Evolutionary conservation across 2,888 invertebrate species (phyloP).

Genomic region (Pilophorus perplexus): DNA sequence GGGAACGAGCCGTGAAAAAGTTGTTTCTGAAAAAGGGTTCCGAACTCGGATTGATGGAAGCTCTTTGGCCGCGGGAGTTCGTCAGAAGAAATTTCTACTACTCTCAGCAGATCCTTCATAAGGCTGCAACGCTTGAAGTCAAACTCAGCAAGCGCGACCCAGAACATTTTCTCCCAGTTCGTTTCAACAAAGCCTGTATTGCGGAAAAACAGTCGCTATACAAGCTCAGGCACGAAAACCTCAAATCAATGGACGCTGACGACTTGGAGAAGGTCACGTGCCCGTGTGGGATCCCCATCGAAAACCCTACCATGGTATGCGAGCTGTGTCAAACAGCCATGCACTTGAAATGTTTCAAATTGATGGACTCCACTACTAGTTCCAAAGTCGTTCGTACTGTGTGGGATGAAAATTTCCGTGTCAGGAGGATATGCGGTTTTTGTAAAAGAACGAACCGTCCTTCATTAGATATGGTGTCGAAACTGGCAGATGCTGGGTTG

Average conservation of each 20-base stretch:
- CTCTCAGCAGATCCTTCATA: background rate
- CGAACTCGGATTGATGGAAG: conserved; percentile 35
- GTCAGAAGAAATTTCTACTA: conserved; percentile 3
- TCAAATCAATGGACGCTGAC: background rate
- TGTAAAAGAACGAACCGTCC: conserved; percentile 45
- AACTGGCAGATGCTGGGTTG: conserved; percentile 10
- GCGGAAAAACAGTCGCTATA: conserved; percentile 5
- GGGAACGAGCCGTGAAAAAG: conserved; percentile 29
- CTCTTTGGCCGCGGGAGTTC: conserved; percentile 44
- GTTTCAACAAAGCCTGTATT: background rate
- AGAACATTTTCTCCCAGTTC: background rate
- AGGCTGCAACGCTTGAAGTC: background rate
- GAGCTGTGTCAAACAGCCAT: conserved; percentile 43
- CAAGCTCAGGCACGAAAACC: conserved; percentile 12
- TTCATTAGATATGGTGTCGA: conserved; percentile 9
- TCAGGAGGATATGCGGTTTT: conserved; percentile 37
- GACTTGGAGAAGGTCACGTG: conserved; percentile 1
- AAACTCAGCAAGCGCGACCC: background rate
- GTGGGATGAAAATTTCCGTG: conserved; percentile 20
- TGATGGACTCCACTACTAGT: background rate
- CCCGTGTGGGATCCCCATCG: conserved; percentile 16
- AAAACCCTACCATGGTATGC: conserved; percentile 28
- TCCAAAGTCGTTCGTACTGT: background rate
- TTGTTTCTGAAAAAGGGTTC: conserved; percentile 35
- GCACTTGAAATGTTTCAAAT: conserved; percentile 38